phyloP scores from a whole-genome alignment of 1,140 invertebrate species.

The Heliconius congener region DNA sequence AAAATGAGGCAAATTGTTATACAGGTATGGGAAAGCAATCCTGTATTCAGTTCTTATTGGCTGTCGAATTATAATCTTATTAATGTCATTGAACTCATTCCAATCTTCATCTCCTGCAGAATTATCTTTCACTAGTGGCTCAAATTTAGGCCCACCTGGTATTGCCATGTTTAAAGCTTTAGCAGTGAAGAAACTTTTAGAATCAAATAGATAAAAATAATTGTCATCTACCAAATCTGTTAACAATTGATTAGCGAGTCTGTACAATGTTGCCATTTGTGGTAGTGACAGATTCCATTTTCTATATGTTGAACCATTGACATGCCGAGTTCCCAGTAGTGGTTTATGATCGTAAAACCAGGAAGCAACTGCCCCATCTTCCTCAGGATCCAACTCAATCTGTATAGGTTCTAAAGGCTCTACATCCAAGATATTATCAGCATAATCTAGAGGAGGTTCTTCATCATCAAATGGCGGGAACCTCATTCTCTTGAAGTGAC shows the following conservation, averaged over 20 bases:
- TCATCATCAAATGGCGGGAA: slow-evolving; percentile 99
- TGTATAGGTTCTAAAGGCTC: slow-evolving; percentile 99
- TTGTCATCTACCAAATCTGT: slow-evolving; percentile 99
- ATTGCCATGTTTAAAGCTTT: slow-evolving; percentile 99
- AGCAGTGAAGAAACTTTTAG: slow-evolving; percentile 99
- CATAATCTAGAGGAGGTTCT: slow-evolving; percentile 99
- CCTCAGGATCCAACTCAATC: slow-evolving; percentile 98
- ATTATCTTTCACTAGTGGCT: slow-evolving; percentile 98
- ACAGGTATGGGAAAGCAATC: slow-evolving; percentile 99
- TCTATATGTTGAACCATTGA: slow-evolving; percentile 98
- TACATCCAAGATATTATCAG: slow-evolving; percentile 99
- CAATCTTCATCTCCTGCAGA: slow-evolving; percentile 99
- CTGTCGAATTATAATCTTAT: slow-evolving; percentile 99
- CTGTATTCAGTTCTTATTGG: slow-evolving; percentile 99
- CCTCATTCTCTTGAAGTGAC: slow-evolving; percentile 99
- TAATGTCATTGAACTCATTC: slow-evolving; percentile 99
- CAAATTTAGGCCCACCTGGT: slow-evolving; percentile 99
- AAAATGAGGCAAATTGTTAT: slow-evolving; percentile 99
- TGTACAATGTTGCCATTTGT: slow-evolving; percentile 98
- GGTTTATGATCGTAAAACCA: slow-evolving; percentile 99
- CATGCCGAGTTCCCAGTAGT: slow-evolving; percentile 93
- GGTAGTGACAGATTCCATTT: slow-evolving; percentile 97
- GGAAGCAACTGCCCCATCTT: slow-evolving; percentile 93
- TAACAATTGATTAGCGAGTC: slow-evolving; percentile 98
- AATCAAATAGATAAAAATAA: slow-evolving; percentile 99